Conservation (phyloP, 2,888 invertebrate genomes). For the Zelleria hepariella region DNA sequence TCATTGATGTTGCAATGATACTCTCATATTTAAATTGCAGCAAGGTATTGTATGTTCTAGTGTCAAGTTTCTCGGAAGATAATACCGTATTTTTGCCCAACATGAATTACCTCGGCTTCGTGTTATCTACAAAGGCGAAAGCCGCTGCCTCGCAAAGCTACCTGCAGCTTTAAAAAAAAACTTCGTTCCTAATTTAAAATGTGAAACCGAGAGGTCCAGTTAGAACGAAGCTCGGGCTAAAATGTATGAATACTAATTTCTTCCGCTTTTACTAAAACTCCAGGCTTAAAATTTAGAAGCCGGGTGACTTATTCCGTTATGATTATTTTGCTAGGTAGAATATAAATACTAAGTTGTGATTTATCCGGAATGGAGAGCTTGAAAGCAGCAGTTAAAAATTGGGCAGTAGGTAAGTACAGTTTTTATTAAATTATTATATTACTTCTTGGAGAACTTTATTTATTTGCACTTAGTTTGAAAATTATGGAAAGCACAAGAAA, state of each 20-base stretch:
- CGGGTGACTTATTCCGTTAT: background rate
- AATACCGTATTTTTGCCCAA: background rate
- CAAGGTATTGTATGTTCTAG: no score
- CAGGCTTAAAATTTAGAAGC: no score
- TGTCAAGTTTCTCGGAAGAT: background rate
- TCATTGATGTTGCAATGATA: no score
- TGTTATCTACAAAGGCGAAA: conserved; percentile 24
- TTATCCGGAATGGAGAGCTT: no score
- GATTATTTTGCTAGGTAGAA: background rate
- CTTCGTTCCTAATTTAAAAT: background rate
- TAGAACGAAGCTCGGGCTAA: background rate
- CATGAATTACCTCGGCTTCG: background rate
- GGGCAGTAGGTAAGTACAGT: no score
- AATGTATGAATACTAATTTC: background rate
- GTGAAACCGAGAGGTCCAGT: background rate
- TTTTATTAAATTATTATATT: no score
- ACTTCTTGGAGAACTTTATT: no score
- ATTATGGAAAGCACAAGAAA: no score
- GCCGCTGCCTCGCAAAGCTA: conserved; percentile 16
- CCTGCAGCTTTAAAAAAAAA: background rate
- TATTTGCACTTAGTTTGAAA: no score
- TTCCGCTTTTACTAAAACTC: background rate
- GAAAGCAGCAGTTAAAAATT: no score
- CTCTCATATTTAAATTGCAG: no score
- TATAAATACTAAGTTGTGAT: no score